These are phyloP conservation scores for Drosophila acutilabella DNA, from an alignment of 2,888 invertebrate species.

Conservation along the genomic window DNA sequence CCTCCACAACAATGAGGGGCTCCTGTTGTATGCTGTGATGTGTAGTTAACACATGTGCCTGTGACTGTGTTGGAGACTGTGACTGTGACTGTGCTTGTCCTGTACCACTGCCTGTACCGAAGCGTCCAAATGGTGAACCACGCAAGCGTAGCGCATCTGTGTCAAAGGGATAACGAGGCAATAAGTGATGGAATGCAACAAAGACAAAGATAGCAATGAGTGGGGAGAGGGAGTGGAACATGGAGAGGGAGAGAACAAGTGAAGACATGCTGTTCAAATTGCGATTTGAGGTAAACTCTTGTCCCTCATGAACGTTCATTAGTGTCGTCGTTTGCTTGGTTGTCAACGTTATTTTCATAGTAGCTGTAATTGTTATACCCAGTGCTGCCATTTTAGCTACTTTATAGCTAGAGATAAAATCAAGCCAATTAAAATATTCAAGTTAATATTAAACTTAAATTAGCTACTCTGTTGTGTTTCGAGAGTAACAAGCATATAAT, in stretches of 20 bases:
- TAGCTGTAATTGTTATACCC: slow-evolving; percentile 1
- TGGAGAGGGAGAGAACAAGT: not conserved
- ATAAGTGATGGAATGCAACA: not conserved
- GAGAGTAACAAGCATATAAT: no score
- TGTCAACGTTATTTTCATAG: slow-evolving; percentile 6
- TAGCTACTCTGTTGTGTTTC: no score
- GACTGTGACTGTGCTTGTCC: slow-evolving; percentile 38
- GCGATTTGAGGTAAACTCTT: slow-evolving; percentile 24
- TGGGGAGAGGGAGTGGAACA: not conserved
- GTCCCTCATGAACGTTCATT: slow-evolving; percentile 45
- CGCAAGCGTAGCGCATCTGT: slow-evolving; percentile 87
- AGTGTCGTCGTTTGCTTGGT: slow-evolving; percentile 23
- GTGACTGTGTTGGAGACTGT: slow-evolving; percentile 14
- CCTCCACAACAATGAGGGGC: slow-evolving; percentile 93
- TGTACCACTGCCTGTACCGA: slow-evolving; percentile 80
- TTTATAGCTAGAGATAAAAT: not conserved
- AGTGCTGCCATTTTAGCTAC: not conserved
- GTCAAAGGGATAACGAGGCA: not conserved
- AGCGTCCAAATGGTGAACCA: slow-evolving; percentile 88
- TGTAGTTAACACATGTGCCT: slow-evolving; percentile 15
- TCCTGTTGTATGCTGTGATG: slow-evolving; percentile 86
- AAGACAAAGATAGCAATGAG: not conserved
- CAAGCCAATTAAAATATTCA: no score
- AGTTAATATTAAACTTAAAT: no score
- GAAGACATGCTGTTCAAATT: slow-evolving; percentile 7